Base-by-base conservation (phyloP, 2,113 vertebrate species). In the Orycteropus afer region DNA sequence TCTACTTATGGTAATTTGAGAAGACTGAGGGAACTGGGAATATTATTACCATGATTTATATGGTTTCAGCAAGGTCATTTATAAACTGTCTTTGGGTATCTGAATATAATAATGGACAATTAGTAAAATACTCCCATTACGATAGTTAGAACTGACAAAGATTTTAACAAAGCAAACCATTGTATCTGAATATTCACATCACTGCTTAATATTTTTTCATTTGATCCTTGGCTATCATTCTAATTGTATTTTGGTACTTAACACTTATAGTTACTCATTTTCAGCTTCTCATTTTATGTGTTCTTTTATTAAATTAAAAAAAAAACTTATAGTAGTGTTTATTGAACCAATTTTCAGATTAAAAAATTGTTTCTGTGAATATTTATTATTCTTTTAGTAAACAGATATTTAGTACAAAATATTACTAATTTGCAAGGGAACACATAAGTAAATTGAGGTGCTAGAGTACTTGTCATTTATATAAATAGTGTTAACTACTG, bases 311-410 rank as follows among this genome's bases (percentile, higher is more conserved):
- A 80, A 83, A 74, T 55, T 40, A 47, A 87, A 94, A n/a, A n/a
- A n/a, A n/a, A 40, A 20, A 22, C 12, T 42, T 29, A 73, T 34
- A 49, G 22, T 80, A 53, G 45, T 78, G 14, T 18, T 89, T 88
- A 65, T 78, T 95, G 76, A 84, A 42, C 9, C 61, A 9, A 3
- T 42, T 87, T 92, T 96, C 74, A 63, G 27, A 87, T 89, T 47
- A 78, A 51, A 91, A 73, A 83, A 13, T 83, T 1, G 65, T 91
- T 93, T 91, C 29, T 78, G 18, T 85, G 27, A 92, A 14, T 83
- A 53, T 79, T 6, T 84, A 53, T 79, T 91, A 69, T 0, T 83
- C 2, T 40, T 61, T 80, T 42, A 25, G 51, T 65, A 65, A 55
- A 29, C 45, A 51, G 42, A 2, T 71, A 42, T 77, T 79, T 80